These are phyloP conservation scores for Prunella strophiata DNA, from an alignment of 2,797 vertebrate species.

Conservation along the genomic window DNA sequence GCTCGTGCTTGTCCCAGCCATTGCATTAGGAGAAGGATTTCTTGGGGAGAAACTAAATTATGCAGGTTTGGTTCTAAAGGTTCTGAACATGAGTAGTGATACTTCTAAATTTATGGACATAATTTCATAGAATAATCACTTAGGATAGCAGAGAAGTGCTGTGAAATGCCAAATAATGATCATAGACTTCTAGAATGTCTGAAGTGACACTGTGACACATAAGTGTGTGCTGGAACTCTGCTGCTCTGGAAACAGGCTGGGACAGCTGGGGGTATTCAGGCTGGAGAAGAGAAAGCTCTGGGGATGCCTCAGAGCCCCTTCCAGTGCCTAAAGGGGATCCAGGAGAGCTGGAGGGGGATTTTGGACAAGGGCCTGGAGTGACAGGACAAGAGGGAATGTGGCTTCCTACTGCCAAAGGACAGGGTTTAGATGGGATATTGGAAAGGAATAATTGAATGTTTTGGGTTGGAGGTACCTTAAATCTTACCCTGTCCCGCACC, in stretches of 20 bases:
- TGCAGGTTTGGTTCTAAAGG: not conserved
- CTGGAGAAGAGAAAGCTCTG: not conserved
- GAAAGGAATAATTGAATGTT: not conserved
- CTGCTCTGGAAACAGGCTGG: not conserved
- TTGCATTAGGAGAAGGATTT: not conserved
- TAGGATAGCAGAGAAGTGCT: not conserved
- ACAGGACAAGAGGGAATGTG: not conserved
- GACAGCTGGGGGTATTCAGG: not conserved
- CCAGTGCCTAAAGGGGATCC: not conserved
- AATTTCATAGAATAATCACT: not conserved
- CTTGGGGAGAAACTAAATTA: not conserved
- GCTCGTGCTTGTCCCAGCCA: not conserved
- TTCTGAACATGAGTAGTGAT: not conserved
- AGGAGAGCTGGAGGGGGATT: not conserved
- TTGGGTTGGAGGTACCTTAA: not conserved
- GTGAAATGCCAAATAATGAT: not conserved
- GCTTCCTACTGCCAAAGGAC: not conserved
- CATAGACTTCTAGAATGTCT: not conserved
- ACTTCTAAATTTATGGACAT: not conserved
- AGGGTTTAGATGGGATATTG: not conserved
- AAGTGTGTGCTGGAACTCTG: not conserved
- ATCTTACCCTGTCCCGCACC: not conserved
- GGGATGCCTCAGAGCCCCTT: not conserved
- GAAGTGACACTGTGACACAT: not conserved
- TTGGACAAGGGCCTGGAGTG: not conserved